A percentile compares a stretch with the other conserved stretches of the same genome.
These are phyloP conservation scores for Reticulitermes speratus DNA, from an alignment of 1,140 invertebrate species.

Conservation along the genomic window DNA sequence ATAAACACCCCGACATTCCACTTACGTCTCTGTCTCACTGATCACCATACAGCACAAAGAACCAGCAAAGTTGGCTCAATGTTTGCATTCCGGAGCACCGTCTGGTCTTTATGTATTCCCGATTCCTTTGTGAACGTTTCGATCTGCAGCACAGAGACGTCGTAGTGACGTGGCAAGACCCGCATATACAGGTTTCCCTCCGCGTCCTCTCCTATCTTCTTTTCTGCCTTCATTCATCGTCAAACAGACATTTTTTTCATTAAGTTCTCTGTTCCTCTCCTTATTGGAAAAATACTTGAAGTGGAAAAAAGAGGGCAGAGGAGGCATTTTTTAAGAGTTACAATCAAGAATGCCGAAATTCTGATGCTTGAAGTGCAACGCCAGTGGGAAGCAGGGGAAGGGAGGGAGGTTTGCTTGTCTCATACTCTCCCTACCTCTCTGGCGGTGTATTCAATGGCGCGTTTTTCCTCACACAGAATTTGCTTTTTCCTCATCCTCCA, in stretches of 20 bases:
- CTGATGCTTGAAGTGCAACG: background rate
- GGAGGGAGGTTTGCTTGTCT: no score
- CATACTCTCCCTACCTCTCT: background rate
- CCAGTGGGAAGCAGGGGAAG: background rate
- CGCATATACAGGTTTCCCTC: background rate
- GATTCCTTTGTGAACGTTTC: background rate
- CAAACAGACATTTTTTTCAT: constrained; percentile 18
- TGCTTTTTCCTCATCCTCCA: background rate
- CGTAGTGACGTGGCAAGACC: background rate
- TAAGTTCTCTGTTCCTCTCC: constrained; percentile 10
- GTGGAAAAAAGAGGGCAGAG: constrained; percentile 4
- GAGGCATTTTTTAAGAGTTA: constrained; percentile 17
- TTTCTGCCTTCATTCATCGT: constrained; percentile 9
- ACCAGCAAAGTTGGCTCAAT: background rate
- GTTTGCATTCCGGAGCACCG: background rate
- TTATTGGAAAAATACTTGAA: constrained; percentile 17
- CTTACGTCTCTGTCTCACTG: no score
- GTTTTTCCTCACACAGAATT: background rate
- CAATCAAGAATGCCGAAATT: constrained; percentile 12
- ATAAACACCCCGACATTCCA: no score
- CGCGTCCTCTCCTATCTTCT: background rate
- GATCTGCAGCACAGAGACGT: background rate
- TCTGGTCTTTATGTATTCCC: background rate
- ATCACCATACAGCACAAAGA: no score
- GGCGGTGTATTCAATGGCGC: background rate